phyloP scores from a whole-genome alignment of 2,888 invertebrate species.

The Drosophila incognita region DNA sequence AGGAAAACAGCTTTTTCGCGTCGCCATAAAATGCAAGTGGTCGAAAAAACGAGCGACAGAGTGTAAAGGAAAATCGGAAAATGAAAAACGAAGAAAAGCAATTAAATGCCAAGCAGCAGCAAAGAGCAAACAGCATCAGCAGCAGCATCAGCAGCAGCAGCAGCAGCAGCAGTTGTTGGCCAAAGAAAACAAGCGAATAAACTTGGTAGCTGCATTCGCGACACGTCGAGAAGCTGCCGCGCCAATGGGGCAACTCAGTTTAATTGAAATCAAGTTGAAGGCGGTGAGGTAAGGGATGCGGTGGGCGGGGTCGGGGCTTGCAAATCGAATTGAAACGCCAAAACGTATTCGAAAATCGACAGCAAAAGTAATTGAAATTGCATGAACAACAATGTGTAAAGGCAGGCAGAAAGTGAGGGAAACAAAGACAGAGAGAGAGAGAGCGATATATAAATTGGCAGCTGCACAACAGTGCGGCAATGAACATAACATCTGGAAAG shows the following conservation, averaged over 20 bases:
- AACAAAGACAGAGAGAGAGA: background rate
- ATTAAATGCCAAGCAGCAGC: conserved; percentile 63
- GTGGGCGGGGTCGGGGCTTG: conserved; percentile 58
- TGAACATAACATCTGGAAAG: background rate
- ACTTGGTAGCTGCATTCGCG: conserved; percentile 73
- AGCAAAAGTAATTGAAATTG: conserved; percentile 82
- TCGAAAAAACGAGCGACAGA: conserved; percentile 44
- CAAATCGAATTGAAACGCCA: conserved; percentile 74
- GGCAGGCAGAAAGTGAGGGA: conserved; percentile 13
- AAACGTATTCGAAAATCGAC: conserved; percentile 81
- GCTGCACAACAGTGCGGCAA: conserved; percentile 46
- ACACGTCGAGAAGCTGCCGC: conserved; percentile 74
- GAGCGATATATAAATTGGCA: conserved; percentile 66
- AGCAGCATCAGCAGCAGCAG: background rate
- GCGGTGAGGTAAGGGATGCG: conserved; percentile 12
- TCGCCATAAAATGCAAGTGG: conserved; percentile 80
- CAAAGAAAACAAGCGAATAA: conserved; percentile 76
- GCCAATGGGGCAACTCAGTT: conserved; percentile 77
- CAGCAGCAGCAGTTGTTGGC: conserved; percentile 45
- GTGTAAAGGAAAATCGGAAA: conserved; percentile 43
- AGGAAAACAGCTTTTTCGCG: conserved; percentile 77
- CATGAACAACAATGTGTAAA: conserved; percentile 78
- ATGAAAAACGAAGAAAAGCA: conserved; percentile 59
- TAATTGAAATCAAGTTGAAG: conserved; percentile 74
- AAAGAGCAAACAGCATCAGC: conserved; percentile 1